Evolutionary conservation across 2,113 vertebrate genomes (phyloP).

Genomic region (Procavia capensis): DNA sequence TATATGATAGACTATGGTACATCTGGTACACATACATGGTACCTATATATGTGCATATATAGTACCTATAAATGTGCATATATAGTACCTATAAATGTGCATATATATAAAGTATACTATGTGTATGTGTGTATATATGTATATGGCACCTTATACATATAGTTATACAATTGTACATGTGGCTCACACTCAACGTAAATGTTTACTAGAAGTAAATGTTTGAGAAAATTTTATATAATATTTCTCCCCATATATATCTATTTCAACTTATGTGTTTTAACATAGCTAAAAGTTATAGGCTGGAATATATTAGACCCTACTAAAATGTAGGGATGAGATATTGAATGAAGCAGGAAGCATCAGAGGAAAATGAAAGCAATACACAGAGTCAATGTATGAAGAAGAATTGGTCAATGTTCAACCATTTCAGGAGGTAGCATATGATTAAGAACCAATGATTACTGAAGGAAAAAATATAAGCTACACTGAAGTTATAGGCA

Average conservation of each 20-base stretch:
- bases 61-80: background rate
- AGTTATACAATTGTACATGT: background rate
- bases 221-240: background rate
- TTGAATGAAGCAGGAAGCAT: no score
- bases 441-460: no score
- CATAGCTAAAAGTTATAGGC: background rate
- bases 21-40: background rate
- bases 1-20: background rate
- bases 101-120: background rate
- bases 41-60: background rate
- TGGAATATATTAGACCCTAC: background rate
- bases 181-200: background rate
- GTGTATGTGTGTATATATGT: no score
- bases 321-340: no score
- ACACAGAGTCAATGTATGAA: no score
- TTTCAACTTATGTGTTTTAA: background rate
- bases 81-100: background rate
- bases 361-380: no score
- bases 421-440: no score
- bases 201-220: conserved; percentile 1
- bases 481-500: no score
- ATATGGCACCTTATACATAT: background rate
- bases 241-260: background rate
- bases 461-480: no score
- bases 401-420: no score